These are phyloP conservation scores for Silvanus unidentatus DNA, from an alignment of 2,888 invertebrate species.

Conservation along the genomic window DNA sequence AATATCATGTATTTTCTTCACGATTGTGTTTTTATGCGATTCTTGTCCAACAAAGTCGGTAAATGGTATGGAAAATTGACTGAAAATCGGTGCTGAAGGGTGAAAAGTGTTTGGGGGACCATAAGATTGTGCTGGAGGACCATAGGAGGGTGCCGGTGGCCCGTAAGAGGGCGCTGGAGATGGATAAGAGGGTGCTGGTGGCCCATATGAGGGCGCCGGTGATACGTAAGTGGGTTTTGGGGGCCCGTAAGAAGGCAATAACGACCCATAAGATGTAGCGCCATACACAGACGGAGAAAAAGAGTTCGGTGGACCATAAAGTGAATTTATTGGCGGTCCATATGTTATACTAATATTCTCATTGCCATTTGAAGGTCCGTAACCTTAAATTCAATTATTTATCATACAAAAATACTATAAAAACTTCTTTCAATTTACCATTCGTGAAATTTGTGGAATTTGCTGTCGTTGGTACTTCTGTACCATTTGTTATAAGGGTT, in stretches of 20 bases:
- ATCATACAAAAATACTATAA: slow-evolving; percentile 2
- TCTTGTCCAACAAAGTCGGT: slow-evolving; percentile 13
- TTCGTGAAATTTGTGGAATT: slow-evolving; percentile 18
- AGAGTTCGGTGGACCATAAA: slow-evolving; percentile 12
- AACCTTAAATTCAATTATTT: slow-evolving; percentile 22
- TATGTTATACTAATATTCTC: slow-evolving; percentile 42
- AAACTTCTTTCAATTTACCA: slow-evolving; percentile 16
- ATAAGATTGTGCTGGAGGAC: no score
- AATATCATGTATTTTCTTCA: slow-evolving; percentile 31
- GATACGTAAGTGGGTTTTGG: slow-evolving; percentile 18
- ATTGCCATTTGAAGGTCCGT: slow-evolving; percentile 41
- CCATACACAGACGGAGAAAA: slow-evolving; percentile 14
- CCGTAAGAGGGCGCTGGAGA: no score
- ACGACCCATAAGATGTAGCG: slow-evolving; percentile 17
- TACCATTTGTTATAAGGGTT: slow-evolving; percentile 19
- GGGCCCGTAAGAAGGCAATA: slow-evolving; percentile 16
- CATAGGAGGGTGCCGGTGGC: no score
- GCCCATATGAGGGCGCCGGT: slow-evolving; percentile 18
- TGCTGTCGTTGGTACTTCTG: slow-evolving; percentile 18
- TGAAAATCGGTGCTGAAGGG: no score
- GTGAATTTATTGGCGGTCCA: slow-evolving; percentile 30
- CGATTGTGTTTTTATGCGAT: slow-evolving; percentile 25
- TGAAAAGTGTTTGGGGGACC: no score
- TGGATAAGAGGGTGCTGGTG: slow-evolving; percentile 8
- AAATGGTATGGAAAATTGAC: no score